These are phyloP conservation scores for Epinephelus fuscoguttatus DNA, from an alignment of 2,113 vertebrate genomes.

Conservation along the genomic window DNA sequence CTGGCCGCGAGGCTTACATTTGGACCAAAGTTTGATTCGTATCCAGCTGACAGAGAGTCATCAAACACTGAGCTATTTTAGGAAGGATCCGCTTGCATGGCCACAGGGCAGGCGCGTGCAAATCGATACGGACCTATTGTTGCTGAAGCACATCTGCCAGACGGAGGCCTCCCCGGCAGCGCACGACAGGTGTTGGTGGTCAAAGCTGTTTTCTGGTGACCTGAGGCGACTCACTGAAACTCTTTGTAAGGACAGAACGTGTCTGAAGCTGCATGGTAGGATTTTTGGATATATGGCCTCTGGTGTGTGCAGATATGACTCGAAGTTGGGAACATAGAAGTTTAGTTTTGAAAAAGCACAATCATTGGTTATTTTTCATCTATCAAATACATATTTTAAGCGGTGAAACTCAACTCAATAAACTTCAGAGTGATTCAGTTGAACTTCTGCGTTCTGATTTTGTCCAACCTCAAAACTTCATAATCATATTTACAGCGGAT, in stretches of 20 bases:
- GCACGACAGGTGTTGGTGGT: conserved; percentile 81
- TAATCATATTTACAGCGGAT: conserved; percentile 8
- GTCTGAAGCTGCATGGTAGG: conserved; percentile 7
- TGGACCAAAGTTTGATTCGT: conserved; percentile 14
- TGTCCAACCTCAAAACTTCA: neutral
- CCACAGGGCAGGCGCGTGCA: conserved; percentile 74
- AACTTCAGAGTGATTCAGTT: neutral
- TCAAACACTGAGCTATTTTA: conserved; percentile 25
- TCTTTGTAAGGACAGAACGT: conserved; percentile 13
- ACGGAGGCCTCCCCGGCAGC: conserved; percentile 37
- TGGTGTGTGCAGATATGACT: neutral
- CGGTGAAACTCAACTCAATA: neutral
- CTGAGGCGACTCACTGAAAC: conserved; percentile 20
- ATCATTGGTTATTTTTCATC: neutral
- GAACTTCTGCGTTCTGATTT: neutral
- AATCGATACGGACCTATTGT: conserved; percentile 74
- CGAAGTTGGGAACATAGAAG: neutral
- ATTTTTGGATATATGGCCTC: neutral
- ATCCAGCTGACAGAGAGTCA: conserved; percentile 31
- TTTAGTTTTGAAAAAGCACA: too few relatives aligned
- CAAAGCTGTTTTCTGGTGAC: conserved; percentile 57
- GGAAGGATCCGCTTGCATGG: conserved; percentile 53
- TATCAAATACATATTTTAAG: neutral
- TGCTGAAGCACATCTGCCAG: conserved; percentile 78
- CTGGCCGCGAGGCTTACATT: neutral